Evolutionary conservation across 2,888 invertebrate species (phyloP).

Genomic region (Mesoligia furuncula): DNA sequence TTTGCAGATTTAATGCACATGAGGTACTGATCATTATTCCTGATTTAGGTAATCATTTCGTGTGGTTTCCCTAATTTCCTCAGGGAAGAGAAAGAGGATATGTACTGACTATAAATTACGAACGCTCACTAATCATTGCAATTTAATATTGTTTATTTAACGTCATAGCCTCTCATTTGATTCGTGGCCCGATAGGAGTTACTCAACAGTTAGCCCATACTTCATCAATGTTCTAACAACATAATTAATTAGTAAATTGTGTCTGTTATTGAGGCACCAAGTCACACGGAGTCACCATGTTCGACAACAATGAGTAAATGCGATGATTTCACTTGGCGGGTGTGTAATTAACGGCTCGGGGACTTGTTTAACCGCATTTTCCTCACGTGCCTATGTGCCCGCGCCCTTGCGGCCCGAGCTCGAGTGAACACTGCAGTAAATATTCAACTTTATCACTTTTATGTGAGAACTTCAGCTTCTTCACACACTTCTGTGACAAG

Average conservation of each 20-base stretch:
- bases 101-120: background rate
- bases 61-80: background rate
- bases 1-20: background rate
- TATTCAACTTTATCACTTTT: background rate
- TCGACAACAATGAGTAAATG: slow-evolving; percentile 8
- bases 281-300: background rate
- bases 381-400: background rate
- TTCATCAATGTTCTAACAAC: background rate
- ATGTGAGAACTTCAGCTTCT: background rate
- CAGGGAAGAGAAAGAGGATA: background rate
- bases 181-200: background rate
- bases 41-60: no score
- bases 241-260: slow-evolving; percentile 5
- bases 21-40: no score
- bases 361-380: slow-evolving; percentile 21
- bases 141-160: background rate
- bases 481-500: background rate
- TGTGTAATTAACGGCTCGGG: slow-evolving; percentile 15
- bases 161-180: background rate
- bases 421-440: slow-evolving; percentile 11
- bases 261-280: slow-evolving; percentile 8
- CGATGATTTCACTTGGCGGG: slow-evolving; percentile 18
- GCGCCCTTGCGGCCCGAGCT: background rate
- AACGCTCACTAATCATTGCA: background rate
- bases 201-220: background rate